Conservation (phyloP, 1,140 invertebrate species). For the Atta cephalotes region DNA sequence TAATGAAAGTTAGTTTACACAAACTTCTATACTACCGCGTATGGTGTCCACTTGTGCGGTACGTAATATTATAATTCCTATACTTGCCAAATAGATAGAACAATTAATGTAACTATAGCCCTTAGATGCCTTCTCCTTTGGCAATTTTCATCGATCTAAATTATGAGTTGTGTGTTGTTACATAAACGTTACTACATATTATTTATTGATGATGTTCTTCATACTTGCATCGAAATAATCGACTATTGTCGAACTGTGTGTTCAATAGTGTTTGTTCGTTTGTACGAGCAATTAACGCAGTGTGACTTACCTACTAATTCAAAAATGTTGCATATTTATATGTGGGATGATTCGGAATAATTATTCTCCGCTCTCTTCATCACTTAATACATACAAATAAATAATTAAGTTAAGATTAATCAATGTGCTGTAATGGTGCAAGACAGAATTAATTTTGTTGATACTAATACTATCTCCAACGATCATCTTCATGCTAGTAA, state of each 20-base stretch:
- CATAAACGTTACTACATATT: constrained; percentile 59
- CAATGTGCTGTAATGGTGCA: background rate
- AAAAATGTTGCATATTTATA: constrained; percentile 35
- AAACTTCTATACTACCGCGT: constrained; percentile 32
- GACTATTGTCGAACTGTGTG: constrained; percentile 39
- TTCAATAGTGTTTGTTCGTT: constrained; percentile 23
- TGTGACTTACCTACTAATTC: constrained; percentile 58
- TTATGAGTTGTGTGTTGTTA: constrained; percentile 14
- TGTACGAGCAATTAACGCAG: constrained; percentile 19
- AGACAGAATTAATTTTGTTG: constrained; percentile 1
- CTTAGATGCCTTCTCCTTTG: constrained; percentile 54
- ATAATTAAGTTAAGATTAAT: constrained; percentile 10
- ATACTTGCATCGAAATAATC: constrained; percentile 24
- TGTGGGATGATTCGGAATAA: background rate
- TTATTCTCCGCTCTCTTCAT: constrained; percentile 11
- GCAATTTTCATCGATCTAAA: constrained; percentile 45
- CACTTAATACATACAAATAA: background rate
- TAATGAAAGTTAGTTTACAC: constrained; percentile 24
- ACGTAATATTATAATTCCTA: constrained; percentile 73
- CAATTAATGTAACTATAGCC: constrained; percentile 68
- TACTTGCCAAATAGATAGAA: constrained; percentile 79
- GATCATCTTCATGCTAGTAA: background rate
- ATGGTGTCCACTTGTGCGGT: constrained; percentile 8
- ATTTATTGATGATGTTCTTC: constrained; percentile 39
- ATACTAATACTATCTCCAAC: background rate